These are phyloP conservation scores for Drosophila littoralis DNA, from an alignment of 1,140 invertebrate genomes.

Conservation along the genomic window DNA sequence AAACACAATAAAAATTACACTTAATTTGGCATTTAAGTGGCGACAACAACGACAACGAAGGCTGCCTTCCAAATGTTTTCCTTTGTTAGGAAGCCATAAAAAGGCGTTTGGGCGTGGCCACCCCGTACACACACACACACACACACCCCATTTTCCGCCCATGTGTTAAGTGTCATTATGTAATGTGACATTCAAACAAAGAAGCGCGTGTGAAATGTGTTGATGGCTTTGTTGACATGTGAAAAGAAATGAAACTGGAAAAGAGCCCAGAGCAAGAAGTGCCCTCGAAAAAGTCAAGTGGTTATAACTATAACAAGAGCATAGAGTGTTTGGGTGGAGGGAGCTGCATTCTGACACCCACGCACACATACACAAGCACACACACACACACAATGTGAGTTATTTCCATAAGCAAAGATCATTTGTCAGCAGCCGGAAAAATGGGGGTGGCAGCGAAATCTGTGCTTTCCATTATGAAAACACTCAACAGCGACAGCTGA, in stretches of 20 bases:
- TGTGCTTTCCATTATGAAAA: constrained; percentile 16
- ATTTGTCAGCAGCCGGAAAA: constrained; percentile 53
- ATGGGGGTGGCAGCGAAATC: neutral
- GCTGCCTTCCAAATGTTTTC: constrained; percentile 37
- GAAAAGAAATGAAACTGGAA: constrained; percentile 54
- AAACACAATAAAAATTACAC: constrained; percentile 82
- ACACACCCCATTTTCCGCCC: neutral
- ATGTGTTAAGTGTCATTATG: constrained; percentile 74
- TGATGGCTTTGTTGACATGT: constrained; percentile 57
- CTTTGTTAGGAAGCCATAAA: constrained; percentile 53
- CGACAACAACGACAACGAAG: constrained; percentile 51
- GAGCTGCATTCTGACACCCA: neutral
- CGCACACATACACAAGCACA: neutral
- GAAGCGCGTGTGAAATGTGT: constrained; percentile 48
- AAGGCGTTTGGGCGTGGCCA: constrained; percentile 44
- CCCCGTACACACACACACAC: neutral
- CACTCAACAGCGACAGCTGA: constrained; percentile 12
- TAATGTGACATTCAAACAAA: constrained; percentile 77
- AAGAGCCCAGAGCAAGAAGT: constrained; percentile 7
- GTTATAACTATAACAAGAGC: constrained; percentile 55
- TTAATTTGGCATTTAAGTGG: constrained; percentile 81
- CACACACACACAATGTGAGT: constrained; percentile 38
- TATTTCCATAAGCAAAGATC: constrained; percentile 65
- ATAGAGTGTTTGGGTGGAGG: neutral
- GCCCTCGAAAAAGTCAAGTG: constrained; percentile 52